Base-by-base conservation (phyloP, 2,113 vertebrate species). In the Pampusana beccarii region DNA sequence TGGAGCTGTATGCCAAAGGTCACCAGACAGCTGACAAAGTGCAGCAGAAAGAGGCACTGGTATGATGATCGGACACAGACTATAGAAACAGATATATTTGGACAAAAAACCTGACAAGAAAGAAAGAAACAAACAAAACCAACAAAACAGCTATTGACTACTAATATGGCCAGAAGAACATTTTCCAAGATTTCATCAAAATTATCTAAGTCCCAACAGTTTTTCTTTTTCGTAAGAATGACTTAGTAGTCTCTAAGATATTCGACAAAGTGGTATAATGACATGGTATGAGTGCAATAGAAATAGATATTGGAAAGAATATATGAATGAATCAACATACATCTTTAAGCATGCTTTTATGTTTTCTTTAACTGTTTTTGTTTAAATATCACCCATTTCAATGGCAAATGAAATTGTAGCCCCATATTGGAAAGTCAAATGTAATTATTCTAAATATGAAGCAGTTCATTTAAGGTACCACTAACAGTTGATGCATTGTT, bases 11-110 rank as follows among this genome's bases (percentile, higher is more conserved):
- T 72, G 46, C 72, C 34, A 67, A 46, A 72, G 16, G 56, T 28
- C 20, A 18, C 33, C 48, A 69, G 34, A 56, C 16, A 69, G 26
- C 48, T 50, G 50, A 87, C 56, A 75, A 81, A 62, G 10, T 62
- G 9, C 40, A 28, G 3, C 18, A 16, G 34, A 34, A 70, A 62
- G 31, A 38, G 12, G 1, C 17, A 57, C 21, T 62, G 7, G 31
- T 50, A 33, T 2, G 2, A 40, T 16, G 4, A 23, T 28, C 0
- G 0, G 14, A 18, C 62, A 74, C 12, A 62, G 31, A 20, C 12
- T 42, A 50, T 3, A 36, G 40, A 48, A 12, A 75, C 16, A 62
- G 54, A 48, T 28, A 42, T 3, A 18, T 48, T 40, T 42, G 14
- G 34, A 19, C 25, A 56, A 62, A 62, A 74, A 33, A 62, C 1